Evolutionary conservation across 2,797 vertebrate species (phyloP).

Genomic region (Carcharodon carcharias): DNA sequence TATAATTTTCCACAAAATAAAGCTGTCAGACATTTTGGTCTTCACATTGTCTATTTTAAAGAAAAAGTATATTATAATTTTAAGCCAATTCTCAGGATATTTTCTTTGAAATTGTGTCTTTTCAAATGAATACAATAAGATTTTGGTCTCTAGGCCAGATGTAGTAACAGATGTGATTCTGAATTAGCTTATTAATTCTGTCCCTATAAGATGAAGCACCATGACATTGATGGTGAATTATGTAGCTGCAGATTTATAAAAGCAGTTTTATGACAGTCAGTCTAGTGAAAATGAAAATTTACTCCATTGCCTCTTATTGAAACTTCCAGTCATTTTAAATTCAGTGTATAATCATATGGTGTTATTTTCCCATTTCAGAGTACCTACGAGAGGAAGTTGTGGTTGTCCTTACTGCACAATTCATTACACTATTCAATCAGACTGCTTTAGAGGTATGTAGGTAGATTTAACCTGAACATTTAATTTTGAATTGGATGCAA

Average conservation of each 20-base stretch:
- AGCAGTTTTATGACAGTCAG: no score
- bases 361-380: slow-evolving; percentile 51
- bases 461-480: neutral
- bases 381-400: slow-evolving; percentile 72
- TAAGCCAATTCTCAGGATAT: neutral
- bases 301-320: neutral
- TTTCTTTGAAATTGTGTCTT: neutral
- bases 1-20: neutral
- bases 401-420: slow-evolving; percentile 70
- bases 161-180: neutral
- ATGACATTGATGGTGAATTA: neutral
- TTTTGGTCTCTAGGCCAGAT: neutral
- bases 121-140: neutral
- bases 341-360: neutral
- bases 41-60: neutral
- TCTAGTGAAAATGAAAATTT: neutral
- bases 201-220: neutral
- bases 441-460: slow-evolving; percentile 66
- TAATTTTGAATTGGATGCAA: neutral
- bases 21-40: neutral
- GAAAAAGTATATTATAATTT: neutral
- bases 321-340: neutral
- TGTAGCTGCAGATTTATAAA: neutral
- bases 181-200: neutral
- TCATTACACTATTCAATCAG: slow-evolving; percentile 76